Conservation (phyloP, 2,888 invertebrate species). For the Malachius bipustulatus region DNA sequence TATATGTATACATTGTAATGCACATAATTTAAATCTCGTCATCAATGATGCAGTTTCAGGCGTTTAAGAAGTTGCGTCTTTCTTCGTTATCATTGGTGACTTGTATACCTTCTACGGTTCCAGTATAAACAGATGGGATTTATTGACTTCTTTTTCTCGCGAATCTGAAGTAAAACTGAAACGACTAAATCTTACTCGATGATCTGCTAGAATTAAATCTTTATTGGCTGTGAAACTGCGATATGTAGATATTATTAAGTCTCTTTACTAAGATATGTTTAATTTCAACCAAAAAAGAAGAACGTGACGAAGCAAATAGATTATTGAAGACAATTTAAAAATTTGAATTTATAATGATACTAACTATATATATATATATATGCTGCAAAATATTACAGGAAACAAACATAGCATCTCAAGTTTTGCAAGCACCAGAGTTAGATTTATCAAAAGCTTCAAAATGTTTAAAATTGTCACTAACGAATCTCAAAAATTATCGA, state of each 20-base stretch:
- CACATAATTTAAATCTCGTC: slow-evolving; percentile 14
- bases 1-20: slow-evolving; percentile 15
- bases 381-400: no score
- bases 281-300: slow-evolving; percentile 9
- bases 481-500: no score
- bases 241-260: slow-evolving; percentile 13
- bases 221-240: slow-evolving; percentile 10
- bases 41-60: slow-evolving; percentile 14
- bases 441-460: no score
- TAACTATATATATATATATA: no score
- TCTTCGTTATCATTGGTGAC: slow-evolving; percentile 13
- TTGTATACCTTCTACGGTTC: slow-evolving; percentile 11
- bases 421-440: no score
- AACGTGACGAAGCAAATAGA: slow-evolving; percentile 10
- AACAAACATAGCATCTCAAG: no score
- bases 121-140: slow-evolving; percentile 12
- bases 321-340: no score
- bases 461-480: no score
- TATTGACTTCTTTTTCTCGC: slow-evolving; percentile 11
- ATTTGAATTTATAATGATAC: no score
- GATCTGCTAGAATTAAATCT: slow-evolving; percentile 13
- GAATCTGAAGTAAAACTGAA: slow-evolving; percentile 13
- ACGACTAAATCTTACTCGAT: slow-evolving; percentile 14
- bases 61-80: slow-evolving; percentile 10
- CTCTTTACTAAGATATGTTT: slow-evolving; percentile 11